A percentile compares a stretch with the other conserved stretches of the same genome.
These are phyloP conservation scores for Cebidichthys violaceus DNA, from an alignment of 2,113 vertebrate species.

Conservation along the genomic window DNA sequence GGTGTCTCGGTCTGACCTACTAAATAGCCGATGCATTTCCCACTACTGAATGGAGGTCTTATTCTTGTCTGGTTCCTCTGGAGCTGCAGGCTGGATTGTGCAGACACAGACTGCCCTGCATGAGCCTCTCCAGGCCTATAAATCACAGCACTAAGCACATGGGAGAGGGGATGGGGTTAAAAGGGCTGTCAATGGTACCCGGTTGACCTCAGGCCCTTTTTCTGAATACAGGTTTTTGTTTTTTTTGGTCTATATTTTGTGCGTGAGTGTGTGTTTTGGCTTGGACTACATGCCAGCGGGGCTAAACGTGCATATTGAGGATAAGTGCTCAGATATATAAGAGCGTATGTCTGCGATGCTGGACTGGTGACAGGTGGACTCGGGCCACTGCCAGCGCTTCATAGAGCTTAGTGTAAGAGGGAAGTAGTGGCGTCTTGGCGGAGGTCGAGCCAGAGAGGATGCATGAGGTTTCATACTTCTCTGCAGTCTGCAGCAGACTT, in stretches of 20 bases:
- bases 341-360: constrained; percentile 23
- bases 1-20: constrained; percentile 40
- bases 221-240: neutral
- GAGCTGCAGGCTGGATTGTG: constrained; percentile 50
- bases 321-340: constrained; percentile 23
- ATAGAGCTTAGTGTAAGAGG: constrained; percentile 33
- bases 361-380: constrained; percentile 40
- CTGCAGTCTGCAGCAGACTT: constrained; percentile 37
- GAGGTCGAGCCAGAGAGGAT: constrained; percentile 29
- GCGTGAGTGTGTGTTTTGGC: constrained; percentile 26
- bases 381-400: constrained; percentile 47
- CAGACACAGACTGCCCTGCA: constrained; percentile 49
- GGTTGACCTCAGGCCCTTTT: constrained; percentile 45
- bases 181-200: constrained; percentile 46
- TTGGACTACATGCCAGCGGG: neutral
- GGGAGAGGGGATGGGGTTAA: constrained; percentile 43
- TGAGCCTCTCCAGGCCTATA: constrained; percentile 44
- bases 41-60: constrained; percentile 57
- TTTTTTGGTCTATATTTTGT: constrained; percentile 17
- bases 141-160: constrained; percentile 52
- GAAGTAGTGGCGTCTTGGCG: constrained; percentile 49
- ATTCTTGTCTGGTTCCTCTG: constrained; percentile 47
- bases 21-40: constrained; percentile 46
- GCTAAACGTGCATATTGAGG: constrained; percentile 19
- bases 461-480: constrained; percentile 58